Evolutionary conservation across 2,113 vertebrate species (phyloP), one percentile per base, ranked within the genome.

Genomic region (Bambusicola thoracicus): DNA sequence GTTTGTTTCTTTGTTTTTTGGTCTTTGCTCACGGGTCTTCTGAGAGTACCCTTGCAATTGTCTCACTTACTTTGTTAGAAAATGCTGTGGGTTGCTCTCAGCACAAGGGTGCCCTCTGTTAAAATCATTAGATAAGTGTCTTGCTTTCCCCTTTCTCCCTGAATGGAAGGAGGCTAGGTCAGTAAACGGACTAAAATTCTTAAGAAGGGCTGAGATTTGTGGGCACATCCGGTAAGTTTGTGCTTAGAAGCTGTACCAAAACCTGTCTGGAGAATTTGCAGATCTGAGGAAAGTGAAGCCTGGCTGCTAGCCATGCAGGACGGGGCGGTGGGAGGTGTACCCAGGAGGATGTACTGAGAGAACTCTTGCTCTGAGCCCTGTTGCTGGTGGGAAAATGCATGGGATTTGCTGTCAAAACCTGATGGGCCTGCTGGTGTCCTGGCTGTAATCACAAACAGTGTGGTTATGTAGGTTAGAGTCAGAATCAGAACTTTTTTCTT

Each of bases 341-440:
- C 74, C 51, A 30, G 21, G 66, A 92, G 55, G 81, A 85, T 32
- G 48, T 66, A 40, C 3, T 73, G 61, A 65, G 56, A 59, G 38
- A 24, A 3, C n/a, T 89, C 8, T 48, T 75, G 18, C 18, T 68
- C 56, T 36, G 51, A 84, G 58, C 27, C 25, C 6, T 58, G 30
- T 61, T 68, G 22, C 34, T 61, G 44, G 22, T 76, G 44, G 40
- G 77, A 53, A 91, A 91, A 79, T 49, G 34, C 79, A 21, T 66
- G 85, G 78, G 69, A 81, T 81, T 95, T 90, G 22, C 89, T 95
- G 81, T 94, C 74, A 92, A 81, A 89, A 84, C 63, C 8, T 92
- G 84, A 78, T 72, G 34, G 27, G n/a, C 58, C 49, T 80, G 18
- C 3, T 40, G 55, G 24, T 69, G 79, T 83, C 51, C 46, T 4